Conservation (phyloP, 2,797 vertebrate species). For the Jordanella pulchra region DNA sequence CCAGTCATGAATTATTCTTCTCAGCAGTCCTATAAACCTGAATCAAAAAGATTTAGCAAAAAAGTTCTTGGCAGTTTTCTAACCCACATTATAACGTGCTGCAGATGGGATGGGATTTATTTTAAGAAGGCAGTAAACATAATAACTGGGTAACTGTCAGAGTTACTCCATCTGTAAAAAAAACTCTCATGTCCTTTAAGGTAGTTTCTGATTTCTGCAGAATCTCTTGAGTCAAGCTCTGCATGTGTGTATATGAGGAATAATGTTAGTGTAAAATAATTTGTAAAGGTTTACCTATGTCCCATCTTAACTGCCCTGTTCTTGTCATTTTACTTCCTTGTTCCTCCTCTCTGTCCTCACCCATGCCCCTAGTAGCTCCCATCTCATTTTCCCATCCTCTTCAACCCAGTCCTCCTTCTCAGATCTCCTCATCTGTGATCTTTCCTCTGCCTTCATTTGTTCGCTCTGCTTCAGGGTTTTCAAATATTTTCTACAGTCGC, state of each 20-base stretch:
- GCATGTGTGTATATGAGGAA: slow-evolving; percentile 24
- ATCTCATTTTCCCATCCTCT: slow-evolving; percentile 24
- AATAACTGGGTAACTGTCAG: slow-evolving; percentile 12
- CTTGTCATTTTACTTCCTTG: slow-evolving; percentile 43
- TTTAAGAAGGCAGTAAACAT: slow-evolving; percentile 13
- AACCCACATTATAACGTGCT: slow-evolving; percentile 1
- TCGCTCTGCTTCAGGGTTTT: slow-evolving; percentile 33
- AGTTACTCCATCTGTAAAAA: not conserved
- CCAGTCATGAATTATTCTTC: slow-evolving; percentile 34
- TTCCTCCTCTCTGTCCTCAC: slow-evolving; percentile 17
- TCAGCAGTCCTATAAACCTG: slow-evolving; percentile 25
- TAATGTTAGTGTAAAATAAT: slow-evolving; percentile 22
- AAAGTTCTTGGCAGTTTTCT: slow-evolving; percentile 19
- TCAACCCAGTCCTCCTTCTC: slow-evolving; percentile 24
- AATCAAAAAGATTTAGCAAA: slow-evolving; percentile 33
- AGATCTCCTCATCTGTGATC: slow-evolving; percentile 48
- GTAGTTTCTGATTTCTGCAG: slow-evolving; percentile 28
- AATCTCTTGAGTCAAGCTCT: slow-evolving; percentile 36
- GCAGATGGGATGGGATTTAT: slow-evolving; percentile 1
- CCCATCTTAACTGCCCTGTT: slow-evolving; percentile 21
- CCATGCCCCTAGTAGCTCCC: slow-evolving; percentile 6
- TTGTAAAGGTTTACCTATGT: slow-evolving; percentile 36
- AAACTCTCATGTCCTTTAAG: slow-evolving; percentile 38
- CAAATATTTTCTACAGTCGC: slow-evolving; percentile 27
- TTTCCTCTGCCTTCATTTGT: slow-evolving; percentile 48